phyloP scores from a whole-genome alignment of 1,140 invertebrate species.

The Grapholita molesta region DNA sequence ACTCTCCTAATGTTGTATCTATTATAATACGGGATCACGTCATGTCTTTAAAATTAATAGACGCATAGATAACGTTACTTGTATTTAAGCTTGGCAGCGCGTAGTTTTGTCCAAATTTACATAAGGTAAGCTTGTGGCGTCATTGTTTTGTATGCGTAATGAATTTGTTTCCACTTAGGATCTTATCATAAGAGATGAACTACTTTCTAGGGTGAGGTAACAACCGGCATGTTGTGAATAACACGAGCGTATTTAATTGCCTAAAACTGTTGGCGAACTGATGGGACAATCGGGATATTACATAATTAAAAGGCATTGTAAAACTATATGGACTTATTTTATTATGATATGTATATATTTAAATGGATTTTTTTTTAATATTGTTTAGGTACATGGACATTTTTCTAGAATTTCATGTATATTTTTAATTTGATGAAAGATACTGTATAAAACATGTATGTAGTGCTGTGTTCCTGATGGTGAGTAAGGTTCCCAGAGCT shows the following conservation, averaged over 20 bases:
- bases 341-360: too few species aligned
- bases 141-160: conserved; percentile 29
- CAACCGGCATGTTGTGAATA: not conserved
- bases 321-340: too few species aligned
- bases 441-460: too few species aligned
- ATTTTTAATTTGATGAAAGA: too few species aligned
- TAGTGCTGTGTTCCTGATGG: too few species aligned
- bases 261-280: too few species aligned
- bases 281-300: too few species aligned
- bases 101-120: conserved; percentile 51
- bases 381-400: too few species aligned
- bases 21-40: conserved; percentile 39
- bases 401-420: too few species aligned
- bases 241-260: not conserved
- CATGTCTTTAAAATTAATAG: conserved; percentile 53
- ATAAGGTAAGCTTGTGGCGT: conserved; percentile 37
- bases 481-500: too few species aligned
- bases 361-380: too few species aligned
- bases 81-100: conserved; percentile 37
- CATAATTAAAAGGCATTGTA: too few species aligned
- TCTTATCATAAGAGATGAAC: conserved; percentile 41
- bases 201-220: conserved; percentile 17
- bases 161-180: conserved; percentile 41
- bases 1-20: conserved; percentile 39
- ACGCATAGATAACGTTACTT: conserved; percentile 42